Conservation (phyloP, 2,797 vertebrate species). For the Sarcophilus harrisii region DNA sequence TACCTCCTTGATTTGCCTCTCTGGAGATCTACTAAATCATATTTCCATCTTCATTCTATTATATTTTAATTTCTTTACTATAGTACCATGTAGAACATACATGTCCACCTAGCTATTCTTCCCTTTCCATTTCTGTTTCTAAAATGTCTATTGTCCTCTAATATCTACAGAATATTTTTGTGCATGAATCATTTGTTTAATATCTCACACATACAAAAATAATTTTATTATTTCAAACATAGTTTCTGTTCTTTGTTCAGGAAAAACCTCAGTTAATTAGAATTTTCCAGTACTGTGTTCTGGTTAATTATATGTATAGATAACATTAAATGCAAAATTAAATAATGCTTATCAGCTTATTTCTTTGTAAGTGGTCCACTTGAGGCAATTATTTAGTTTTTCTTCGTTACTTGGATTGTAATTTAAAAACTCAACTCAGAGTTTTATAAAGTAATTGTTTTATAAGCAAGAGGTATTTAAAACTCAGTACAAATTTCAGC, state of each 20-base stretch:
- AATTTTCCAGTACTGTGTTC: neutral
- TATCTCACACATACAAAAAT: neutral
- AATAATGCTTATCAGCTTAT: neutral
- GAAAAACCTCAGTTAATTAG: neutral
- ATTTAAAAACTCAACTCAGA: neutral
- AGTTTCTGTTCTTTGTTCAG: neutral
- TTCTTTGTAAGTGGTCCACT: neutral
- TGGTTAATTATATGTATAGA: neutral
- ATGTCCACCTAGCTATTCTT: neutral
- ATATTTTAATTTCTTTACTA: neutral
- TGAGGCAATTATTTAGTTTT: neutral
- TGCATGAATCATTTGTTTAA: neutral
- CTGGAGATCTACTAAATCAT: neutral
- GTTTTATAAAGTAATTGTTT: neutral
- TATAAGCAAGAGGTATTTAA: neutral
- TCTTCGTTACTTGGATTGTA: neutral
- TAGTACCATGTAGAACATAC: neutral
- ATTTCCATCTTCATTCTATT: neutral
- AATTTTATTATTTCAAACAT: neutral
- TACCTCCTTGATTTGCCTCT: neutral
- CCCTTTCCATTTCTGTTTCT: neutral
- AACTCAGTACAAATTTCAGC: neutral
- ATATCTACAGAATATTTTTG: neutral
- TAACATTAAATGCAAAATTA: neutral
- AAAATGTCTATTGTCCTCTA: neutral